Evolutionary conservation across 2,113 vertebrate species (phyloP).

Genomic region (Leptodactylus fuscus): DNA sequence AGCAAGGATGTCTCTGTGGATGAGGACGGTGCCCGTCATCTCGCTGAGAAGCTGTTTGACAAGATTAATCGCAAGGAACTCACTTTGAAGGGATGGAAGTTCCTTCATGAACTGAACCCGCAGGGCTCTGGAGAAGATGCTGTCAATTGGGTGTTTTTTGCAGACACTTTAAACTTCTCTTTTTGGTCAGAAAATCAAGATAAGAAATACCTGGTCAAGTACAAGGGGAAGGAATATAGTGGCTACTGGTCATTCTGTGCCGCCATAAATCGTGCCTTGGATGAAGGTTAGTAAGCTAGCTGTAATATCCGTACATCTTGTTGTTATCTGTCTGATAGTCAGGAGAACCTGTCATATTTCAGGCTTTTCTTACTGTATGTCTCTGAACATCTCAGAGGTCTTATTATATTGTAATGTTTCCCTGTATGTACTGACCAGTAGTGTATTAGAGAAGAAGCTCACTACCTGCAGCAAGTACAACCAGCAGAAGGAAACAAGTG

Average conservation of each 20-base stretch:
- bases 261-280: slow-evolving; percentile 89
- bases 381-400: no score
- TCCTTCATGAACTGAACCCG: slow-evolving; percentile 87
- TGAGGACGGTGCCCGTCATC: slow-evolving; percentile 74
- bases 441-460: no score
- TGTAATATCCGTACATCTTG: not conserved
- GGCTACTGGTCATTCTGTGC: slow-evolving; percentile 97
- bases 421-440: no score
- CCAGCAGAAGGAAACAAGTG: no score
- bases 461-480: no score
- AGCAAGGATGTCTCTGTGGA: slow-evolving; percentile 86
- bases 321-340: not conserved
- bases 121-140: slow-evolving; percentile 77
- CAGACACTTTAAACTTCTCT: slow-evolving; percentile 94
- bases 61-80: slow-evolving; percentile 74
- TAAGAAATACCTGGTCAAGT: slow-evolving; percentile 82
- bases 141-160: slow-evolving; percentile 90
- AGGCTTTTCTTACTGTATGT: no score
- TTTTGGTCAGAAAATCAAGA: slow-evolving; percentile 90
- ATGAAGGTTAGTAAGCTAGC: slow-evolving; percentile 80
- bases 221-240: slow-evolving; percentile 79
- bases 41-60: slow-evolving; percentile 83
- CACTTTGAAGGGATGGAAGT: slow-evolving; percentile 81
- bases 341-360: no score
- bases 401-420: no score